Conservation (phyloP, 2,113 vertebrate species). For the Mandrillus leucophaeus region DNA sequence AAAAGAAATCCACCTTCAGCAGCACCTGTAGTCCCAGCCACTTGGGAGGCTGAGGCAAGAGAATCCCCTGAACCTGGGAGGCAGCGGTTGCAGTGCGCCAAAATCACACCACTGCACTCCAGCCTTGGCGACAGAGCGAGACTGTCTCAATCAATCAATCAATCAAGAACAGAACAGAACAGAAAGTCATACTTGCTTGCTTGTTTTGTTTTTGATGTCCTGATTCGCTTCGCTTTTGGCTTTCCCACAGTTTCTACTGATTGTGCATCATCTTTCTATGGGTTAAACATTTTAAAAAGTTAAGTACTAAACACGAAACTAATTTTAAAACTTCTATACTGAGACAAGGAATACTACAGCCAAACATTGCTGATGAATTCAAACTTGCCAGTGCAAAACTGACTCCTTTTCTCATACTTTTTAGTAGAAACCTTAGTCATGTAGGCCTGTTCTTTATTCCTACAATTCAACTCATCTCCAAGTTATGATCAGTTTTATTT, state of each 20-base stretch:
- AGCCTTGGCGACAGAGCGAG: too few species aligned
- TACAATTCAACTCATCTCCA: background rate
- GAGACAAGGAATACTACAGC: background rate
- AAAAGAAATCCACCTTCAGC: background rate
- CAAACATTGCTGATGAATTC: background rate
- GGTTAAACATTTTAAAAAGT: background rate
- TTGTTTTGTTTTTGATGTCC: slow-evolving; percentile 75
- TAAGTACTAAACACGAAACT: slow-evolving; percentile 13
- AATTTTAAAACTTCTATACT: background rate
- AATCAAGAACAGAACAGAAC: fast-evolving
- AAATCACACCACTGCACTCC: too few species aligned
- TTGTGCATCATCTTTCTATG: slow-evolving; percentile 79
- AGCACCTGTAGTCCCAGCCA: too few species aligned
- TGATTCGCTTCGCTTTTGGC: slow-evolving; percentile 73
- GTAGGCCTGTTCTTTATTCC: background rate
- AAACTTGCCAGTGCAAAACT: background rate
- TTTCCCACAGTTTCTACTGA: slow-evolving; percentile 63
- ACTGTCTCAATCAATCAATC: too few species aligned
- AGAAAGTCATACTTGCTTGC: slow-evolving; percentile 78
- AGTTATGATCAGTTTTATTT: background rate
- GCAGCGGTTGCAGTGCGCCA: too few species aligned
- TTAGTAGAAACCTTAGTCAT: background rate
- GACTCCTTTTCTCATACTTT: background rate
- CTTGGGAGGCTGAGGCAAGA: too few species aligned
- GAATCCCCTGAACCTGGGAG: too few species aligned